These are phyloP conservation scores for Halesus radiatus DNA, from an alignment of 1,140 invertebrate genomes.

Conservation along the genomic window DNA sequence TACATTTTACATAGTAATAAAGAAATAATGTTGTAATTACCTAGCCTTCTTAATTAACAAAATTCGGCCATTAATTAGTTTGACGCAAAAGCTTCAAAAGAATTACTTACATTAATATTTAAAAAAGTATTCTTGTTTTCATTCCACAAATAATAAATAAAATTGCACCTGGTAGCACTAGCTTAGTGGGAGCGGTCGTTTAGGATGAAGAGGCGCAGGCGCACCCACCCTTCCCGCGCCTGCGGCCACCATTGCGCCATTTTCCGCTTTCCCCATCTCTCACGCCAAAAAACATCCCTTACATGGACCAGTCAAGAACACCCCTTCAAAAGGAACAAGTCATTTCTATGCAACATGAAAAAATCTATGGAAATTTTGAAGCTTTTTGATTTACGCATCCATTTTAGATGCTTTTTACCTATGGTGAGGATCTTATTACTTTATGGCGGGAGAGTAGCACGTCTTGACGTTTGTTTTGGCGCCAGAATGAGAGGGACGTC, in stretches of 20 bases:
- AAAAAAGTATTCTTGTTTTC: background rate
- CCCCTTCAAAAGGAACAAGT: background rate
- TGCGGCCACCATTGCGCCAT: conserved; percentile 56
- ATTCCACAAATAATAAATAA: conserved; percentile 1
- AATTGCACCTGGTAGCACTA: conserved; percentile 27
- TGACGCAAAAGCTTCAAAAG: no score
- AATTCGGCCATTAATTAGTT: no score
- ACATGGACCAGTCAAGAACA: background rate
- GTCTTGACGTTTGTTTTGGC: conserved; percentile 55
- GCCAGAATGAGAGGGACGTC: conserved; percentile 40
- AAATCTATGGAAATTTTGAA: background rate
- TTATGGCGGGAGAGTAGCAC: conserved; percentile 44
- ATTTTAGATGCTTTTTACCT: background rate
- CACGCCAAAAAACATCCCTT: conserved; percentile 13
- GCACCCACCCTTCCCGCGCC: conserved; percentile 36
- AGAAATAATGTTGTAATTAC: no score
- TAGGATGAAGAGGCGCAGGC: conserved; percentile 46
- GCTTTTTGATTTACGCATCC: background rate
- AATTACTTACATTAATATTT: no score
- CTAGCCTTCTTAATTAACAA: no score
- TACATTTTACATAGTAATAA: no score
- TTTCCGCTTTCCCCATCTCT: conserved; percentile 49
- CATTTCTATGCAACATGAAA: background rate
- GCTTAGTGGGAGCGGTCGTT: conserved; percentile 49
- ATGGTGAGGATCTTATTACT: conserved; percentile 27